These are phyloP conservation scores for Phrynocephalus guinanensis DNA, from an alignment of 2,797 vertebrate genomes.

Conservation along the genomic window DNA sequence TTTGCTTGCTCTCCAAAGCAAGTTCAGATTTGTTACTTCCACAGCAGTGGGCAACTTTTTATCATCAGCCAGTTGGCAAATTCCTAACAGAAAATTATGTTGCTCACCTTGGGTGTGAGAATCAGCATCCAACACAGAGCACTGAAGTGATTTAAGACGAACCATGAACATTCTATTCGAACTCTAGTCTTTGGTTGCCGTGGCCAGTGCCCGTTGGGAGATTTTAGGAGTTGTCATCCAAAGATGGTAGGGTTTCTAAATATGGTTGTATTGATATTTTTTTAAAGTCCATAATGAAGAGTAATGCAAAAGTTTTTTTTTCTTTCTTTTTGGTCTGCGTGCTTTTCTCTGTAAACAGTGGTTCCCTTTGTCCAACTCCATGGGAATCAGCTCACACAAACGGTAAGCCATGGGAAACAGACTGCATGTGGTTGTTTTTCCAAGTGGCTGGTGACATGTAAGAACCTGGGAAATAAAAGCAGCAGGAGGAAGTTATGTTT, in stretches of 20 bases:
- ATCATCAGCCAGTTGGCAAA: neutral
- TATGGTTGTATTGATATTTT: neutral
- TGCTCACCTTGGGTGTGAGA: neutral
- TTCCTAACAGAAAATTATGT: neutral
- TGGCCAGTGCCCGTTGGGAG: too few relatives aligned
- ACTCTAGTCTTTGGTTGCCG: too few relatives aligned
- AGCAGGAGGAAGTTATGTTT: neutral
- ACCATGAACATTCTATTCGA: too few relatives aligned
- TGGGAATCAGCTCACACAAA: neutral
- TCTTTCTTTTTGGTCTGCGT: neutral
- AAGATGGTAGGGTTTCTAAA: too few relatives aligned
- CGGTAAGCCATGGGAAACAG: conserved; percentile 8
- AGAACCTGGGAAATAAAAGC: neutral
- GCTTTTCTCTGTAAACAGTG: neutral
- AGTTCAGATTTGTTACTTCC: neutral
- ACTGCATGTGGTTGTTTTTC: conserved; percentile 1
- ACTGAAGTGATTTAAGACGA: too few relatives aligned
- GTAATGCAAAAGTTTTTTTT: neutral
- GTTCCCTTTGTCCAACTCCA: neutral
- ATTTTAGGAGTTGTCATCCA: too few relatives aligned
- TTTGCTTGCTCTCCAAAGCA: neutral
- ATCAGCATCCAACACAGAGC: too few relatives aligned
- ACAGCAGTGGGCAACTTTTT: neutral
- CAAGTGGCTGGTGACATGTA: neutral
- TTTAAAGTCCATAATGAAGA: neutral